Percentiles rank a stretch among this genome's conserved stretches.
These are phyloP conservation scores for Fulmarus glacialis DNA, from an alignment of 2,113 vertebrate genomes.

Conservation along the genomic window DNA sequence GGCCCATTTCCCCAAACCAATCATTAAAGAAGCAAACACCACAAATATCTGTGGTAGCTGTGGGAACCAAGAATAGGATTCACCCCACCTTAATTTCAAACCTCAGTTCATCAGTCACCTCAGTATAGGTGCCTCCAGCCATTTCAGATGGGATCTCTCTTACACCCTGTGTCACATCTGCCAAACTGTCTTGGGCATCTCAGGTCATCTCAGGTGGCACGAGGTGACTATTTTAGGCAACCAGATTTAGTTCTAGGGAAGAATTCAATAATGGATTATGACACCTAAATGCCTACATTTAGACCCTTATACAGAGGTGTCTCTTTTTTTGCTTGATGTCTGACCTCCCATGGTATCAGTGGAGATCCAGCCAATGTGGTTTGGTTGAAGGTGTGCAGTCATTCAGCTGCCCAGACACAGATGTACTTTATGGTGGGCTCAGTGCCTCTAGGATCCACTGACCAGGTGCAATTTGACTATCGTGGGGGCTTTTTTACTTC, in stretches of 20 bases:
- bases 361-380: not conserved
- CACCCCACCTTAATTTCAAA: not conserved
- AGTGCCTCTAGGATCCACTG: not conserved
- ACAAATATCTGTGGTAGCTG: not conserved
- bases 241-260: not conserved
- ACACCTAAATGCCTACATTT: not conserved
- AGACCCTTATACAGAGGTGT: not conserved
- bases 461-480: not conserved
- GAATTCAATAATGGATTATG: not conserved
- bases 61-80: not conserved
- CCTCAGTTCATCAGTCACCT: not conserved
- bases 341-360: not conserved
- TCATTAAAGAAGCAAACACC: not conserved
- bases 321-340: not conserved
- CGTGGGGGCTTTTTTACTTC: not conserved
- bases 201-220: not conserved
- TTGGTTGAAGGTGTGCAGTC: not conserved
- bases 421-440: not conserved
- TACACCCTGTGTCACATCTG: not conserved
- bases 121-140: not conserved
- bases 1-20: not conserved
- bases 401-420: not conserved
- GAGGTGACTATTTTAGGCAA: not conserved
- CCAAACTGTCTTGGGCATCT: not conserved
- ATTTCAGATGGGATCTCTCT: not conserved